phyloP scores from a whole-genome alignment of 2,888 invertebrate species.

The Hyppa rectilinea region DNA sequence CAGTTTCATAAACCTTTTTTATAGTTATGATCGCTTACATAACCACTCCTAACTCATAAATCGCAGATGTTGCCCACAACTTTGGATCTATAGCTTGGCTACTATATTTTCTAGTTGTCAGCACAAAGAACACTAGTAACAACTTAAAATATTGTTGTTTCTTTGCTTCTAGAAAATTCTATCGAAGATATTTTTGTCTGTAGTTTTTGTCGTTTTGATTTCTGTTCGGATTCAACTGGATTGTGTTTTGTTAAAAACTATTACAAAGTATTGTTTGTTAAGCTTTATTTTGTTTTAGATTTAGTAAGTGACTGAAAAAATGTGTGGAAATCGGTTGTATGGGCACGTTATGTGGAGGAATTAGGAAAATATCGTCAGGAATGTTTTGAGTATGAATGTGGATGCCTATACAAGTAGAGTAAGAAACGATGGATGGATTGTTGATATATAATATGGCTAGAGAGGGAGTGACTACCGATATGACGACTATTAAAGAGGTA shows the following conservation, averaged over 20 bases:
- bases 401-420: no score
- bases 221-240: neutral
- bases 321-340: no score
- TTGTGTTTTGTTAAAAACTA: neutral
- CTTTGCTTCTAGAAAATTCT: neutral
- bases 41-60: constrained; percentile 43
- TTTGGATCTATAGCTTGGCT: constrained; percentile 30
- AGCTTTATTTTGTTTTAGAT: neutral
- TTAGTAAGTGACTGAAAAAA: no score
- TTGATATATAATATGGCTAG: no score
- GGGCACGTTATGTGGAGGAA: no score
- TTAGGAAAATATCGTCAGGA: no score
- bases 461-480: no score
- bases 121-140: constrained; percentile 26
- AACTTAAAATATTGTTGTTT: constrained; percentile 27
- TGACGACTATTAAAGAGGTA: no score
- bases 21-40: constrained; percentile 39
- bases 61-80: constrained; percentile 48
- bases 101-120: constrained; percentile 40
- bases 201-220: constrained; percentile 1
- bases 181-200: neutral
- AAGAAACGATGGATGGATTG: no score
- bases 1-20: constrained; percentile 46
- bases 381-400: no score
- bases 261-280: neutral